These are phyloP conservation scores for Anguilla obscura DNA, from an alignment of 2,797 vertebrate species.

Conservation along the genomic window DNA sequence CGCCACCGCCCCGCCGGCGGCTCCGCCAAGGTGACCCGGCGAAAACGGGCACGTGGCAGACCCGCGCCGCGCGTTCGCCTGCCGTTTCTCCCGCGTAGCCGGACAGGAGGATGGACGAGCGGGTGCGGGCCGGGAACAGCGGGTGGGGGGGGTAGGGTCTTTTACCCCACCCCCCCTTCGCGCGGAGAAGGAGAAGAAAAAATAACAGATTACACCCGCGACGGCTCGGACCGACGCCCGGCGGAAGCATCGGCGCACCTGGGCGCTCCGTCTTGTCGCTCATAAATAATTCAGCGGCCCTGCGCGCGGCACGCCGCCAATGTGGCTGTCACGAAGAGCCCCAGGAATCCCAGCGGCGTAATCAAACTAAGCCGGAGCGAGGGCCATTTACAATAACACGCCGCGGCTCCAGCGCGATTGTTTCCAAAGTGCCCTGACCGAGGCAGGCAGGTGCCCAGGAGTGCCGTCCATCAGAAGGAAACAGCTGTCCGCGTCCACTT, in stretches of 20 bases:
- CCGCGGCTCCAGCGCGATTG: constrained; percentile 39
- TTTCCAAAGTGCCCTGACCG: constrained; percentile 24
- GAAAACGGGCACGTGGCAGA: not conserved
- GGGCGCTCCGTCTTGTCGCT: constrained; percentile 18
- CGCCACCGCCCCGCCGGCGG: not conserved
- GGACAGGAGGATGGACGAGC: constrained; percentile 19
- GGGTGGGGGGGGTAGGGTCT: constrained; percentile 26
- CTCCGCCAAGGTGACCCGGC: not conserved
- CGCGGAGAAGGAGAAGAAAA: not conserved
- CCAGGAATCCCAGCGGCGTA: constrained; percentile 39
- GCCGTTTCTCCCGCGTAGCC: not conserved
- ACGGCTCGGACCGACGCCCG: constrained; percentile 36
- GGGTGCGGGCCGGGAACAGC: constrained; percentile 8
- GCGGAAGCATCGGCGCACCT: constrained; percentile 33
- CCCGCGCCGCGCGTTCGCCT: not conserved
- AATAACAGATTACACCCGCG: constrained; percentile 46
- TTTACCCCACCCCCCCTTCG: constrained; percentile 42
- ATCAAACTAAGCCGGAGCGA: constrained; percentile 45
- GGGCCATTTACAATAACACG: constrained; percentile 35
- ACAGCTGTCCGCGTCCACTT: constrained; percentile 19
- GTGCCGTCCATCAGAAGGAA: constrained; percentile 1
- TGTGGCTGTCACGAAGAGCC: constrained; percentile 39
- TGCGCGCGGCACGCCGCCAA: constrained; percentile 33
- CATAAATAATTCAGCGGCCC: constrained; percentile 49
- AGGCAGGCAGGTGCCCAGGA: not conserved